Percentiles rank a stretch among this genome's conserved stretches.
These are phyloP conservation scores for Drosophila melanosoma DNA, from an alignment of 2,888 invertebrate genomes.

Conservation along the genomic window DNA sequence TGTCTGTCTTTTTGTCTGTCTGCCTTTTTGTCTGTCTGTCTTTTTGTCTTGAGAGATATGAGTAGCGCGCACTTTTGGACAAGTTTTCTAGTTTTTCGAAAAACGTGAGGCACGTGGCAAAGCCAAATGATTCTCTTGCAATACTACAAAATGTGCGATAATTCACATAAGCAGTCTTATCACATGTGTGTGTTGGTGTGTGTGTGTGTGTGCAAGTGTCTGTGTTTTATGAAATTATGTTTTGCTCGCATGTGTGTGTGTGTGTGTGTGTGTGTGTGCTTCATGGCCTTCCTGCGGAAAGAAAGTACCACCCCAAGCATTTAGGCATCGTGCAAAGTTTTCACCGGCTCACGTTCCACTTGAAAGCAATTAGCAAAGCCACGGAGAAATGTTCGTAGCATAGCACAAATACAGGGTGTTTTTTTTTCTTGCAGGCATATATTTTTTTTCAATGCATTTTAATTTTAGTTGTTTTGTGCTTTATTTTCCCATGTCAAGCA, in stretches of 20 bases:
- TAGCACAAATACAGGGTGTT: neutral
- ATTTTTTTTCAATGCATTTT: neutral
- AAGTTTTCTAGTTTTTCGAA: conserved; percentile 72
- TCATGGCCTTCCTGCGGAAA: conserved; percentile 70
- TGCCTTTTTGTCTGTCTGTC: conserved; percentile 22
- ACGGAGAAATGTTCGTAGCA: conserved; percentile 45
- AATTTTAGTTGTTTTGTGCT: neutral
- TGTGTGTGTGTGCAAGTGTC: conserved; percentile 23
- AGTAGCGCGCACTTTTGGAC: conserved; percentile 76
- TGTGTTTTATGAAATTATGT: conserved; percentile 23
- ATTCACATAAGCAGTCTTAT: conserved; percentile 79
- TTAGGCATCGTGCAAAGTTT: conserved; percentile 73
- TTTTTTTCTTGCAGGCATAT: no score
- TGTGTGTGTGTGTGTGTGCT: conserved; percentile 5
- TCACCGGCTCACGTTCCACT: conserved; percentile 71
- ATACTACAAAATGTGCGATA: conserved; percentile 77
- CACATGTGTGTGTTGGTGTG: conserved; percentile 45
- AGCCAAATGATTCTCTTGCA: conserved; percentile 51
- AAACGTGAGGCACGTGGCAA: conserved; percentile 13
- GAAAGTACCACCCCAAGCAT: conserved; percentile 68
- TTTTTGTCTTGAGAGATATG: conserved; percentile 56
- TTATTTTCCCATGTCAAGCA: neutral
- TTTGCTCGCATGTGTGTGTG: conserved; percentile 20
- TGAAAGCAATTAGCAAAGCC: conserved; percentile 71
- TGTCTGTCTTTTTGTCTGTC: no score